Conservation (phyloP, 2,113 vertebrate species). For the Uria lomvia region DNA sequence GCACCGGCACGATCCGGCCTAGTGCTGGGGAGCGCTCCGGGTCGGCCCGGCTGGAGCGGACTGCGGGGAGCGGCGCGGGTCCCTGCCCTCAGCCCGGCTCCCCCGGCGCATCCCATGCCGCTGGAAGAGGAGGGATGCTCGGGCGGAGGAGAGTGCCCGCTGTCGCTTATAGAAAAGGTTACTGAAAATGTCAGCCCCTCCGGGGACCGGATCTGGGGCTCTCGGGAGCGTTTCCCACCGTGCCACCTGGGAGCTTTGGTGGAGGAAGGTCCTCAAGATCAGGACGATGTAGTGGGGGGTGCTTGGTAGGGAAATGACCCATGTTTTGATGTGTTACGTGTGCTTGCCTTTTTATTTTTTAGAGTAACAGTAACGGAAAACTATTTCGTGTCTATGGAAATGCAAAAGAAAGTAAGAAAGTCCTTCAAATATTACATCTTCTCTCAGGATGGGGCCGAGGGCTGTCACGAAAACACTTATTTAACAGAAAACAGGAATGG, state of each 20-base stretch:
- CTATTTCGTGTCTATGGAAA: background rate
- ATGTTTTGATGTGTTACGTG: background rate
- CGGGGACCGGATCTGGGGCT: background rate
- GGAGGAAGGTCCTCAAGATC: background rate
- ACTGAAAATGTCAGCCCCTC: background rate
- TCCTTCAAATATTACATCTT: background rate
- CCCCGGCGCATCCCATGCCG: background rate
- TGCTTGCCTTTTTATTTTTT: background rate
- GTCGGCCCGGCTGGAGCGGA: background rate
- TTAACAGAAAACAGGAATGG: background rate
- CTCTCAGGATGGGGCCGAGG: background rate
- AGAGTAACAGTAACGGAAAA: background rate
- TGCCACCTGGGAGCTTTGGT: background rate
- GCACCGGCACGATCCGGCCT: background rate
- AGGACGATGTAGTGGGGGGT: background rate
- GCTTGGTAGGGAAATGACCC: background rate
- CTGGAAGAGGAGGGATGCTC: background rate
- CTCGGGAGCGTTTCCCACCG: background rate
- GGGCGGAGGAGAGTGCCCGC: background rate
- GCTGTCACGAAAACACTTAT: background rate
- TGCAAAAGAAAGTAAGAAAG: too few species aligned
- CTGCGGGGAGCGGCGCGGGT: background rate
- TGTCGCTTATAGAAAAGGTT: background rate
- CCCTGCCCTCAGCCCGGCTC: background rate
- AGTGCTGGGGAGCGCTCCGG: background rate